Evolutionary conservation across 2,113 vertebrate genomes (phyloP).

Genomic region (Sminthopsis crassicaudata): DNA sequence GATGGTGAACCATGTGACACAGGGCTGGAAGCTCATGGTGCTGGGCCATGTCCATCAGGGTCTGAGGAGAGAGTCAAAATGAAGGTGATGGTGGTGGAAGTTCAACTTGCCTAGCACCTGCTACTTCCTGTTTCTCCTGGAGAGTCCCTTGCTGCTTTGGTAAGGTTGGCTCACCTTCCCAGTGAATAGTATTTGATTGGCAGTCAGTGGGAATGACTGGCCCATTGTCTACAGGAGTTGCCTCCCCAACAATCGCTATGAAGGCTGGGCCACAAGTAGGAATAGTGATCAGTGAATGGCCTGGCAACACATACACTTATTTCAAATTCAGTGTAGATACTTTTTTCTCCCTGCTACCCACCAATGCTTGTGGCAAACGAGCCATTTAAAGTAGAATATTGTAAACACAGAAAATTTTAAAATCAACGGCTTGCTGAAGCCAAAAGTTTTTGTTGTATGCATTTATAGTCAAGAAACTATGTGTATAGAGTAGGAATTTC

Average conservation of each 20-base stretch:
- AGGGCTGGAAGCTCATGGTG: not conserved
- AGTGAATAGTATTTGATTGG: not conserved
- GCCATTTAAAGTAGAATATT: not conserved
- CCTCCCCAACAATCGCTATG: not conserved
- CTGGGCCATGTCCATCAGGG: not conserved
- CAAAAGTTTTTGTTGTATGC: not conserved
- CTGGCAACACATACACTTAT: not conserved
- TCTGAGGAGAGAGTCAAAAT: not conserved
- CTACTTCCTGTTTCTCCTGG: not conserved
- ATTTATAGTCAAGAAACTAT: not conserved
- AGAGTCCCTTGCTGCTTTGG: not conserved
- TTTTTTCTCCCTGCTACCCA: not conserved
- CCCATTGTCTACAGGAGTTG: not conserved
- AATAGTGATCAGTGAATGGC: not conserved
- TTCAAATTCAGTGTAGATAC: not conserved
- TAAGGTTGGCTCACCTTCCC: not conserved
- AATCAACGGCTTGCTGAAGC: not conserved
- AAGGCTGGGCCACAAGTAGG: not conserved
- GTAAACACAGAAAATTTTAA: not conserved
- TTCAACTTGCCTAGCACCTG: not conserved
- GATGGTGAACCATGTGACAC: not conserved
- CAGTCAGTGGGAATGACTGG: not conserved
- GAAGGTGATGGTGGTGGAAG: too few species aligned
- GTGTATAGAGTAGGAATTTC: not conserved
- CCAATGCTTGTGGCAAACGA: not conserved